Evolutionary conservation across 2,888 invertebrate species (phyloP).

Genomic region (Colostygia pectinataria): DNA sequence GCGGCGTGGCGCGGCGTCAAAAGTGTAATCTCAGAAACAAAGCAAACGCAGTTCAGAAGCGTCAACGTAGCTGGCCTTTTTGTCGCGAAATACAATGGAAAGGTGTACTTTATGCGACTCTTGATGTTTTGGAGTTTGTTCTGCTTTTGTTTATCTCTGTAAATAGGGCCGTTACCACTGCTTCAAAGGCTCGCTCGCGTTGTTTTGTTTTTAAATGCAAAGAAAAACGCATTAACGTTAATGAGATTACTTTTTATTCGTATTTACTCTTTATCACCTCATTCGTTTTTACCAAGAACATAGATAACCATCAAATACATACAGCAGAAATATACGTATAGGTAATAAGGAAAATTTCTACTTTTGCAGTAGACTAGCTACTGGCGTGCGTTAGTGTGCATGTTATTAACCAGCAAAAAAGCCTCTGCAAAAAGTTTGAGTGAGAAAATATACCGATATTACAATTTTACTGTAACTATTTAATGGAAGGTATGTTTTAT

Average conservation of each 20-base stretch:
- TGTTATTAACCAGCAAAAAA: too few species aligned
- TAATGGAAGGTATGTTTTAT: too few species aligned
- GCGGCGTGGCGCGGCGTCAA: slow-evolving; percentile 31
- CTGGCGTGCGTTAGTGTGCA: too few species aligned
- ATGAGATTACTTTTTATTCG: slow-evolving; percentile 27
- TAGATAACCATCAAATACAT: too few species aligned
- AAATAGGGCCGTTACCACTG: slow-evolving; percentile 28
- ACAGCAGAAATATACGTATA: too few species aligned
- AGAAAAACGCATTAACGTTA: slow-evolving; percentile 26
- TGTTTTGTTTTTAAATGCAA: slow-evolving; percentile 25
- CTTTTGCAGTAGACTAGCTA: too few species aligned
- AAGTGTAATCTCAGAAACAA: slow-evolving; percentile 59
- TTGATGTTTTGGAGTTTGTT: slow-evolving; percentile 32
- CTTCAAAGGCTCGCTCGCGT: slow-evolving; percentile 22
- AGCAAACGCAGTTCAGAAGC: slow-evolving; percentile 41
- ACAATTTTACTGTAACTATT: too few species aligned
- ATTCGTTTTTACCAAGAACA: neutral
- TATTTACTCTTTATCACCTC: slow-evolving; percentile 2
- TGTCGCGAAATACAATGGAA: slow-evolving; percentile 45
- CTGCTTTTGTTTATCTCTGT: slow-evolving; percentile 30
- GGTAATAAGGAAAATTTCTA: too few species aligned
- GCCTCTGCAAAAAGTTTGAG: too few species aligned
- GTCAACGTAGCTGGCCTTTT: slow-evolving; percentile 42
- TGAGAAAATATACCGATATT: too few species aligned
- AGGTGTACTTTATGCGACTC: slow-evolving; percentile 41